Base-by-base conservation (phyloP, 2,113 vertebrate genomes). In the Cyphomyrus discorhynchus region DNA sequence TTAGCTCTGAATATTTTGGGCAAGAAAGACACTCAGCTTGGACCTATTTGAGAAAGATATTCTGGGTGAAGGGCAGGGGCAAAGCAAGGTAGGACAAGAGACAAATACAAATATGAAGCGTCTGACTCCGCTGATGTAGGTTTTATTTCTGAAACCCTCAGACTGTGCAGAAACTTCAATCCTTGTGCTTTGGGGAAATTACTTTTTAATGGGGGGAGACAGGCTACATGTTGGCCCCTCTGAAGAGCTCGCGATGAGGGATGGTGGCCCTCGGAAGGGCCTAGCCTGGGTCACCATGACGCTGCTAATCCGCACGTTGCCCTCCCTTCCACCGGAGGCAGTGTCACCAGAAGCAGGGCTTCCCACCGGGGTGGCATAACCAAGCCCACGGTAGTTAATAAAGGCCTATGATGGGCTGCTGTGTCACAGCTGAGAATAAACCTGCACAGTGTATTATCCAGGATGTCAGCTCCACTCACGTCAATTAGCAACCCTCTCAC, bases 371-470 rank as follows among this genome's bases (percentile, higher is more conserved):
- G 5, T 17, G 2, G 93, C 92, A 92, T 92, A 93, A 90, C 94
- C 90, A 92, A 94, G 92, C 93, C 89, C 94, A 93, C 91, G 93
- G 92, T 93, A 94, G 93, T 95, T 95, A 95, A 95, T 95, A 95
- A 96, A 95, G 93, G 92, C 92, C 95, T 94, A 95, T 95, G 94
- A 95, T 95, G 94, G 93, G 95, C 93, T 94, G 94, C 93, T 93
- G 92, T 89, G 94, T 94, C 94, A 93, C 94, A 94, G 94, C 94
- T 93, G 92, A 92, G 94, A 93, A 93, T 93, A 94, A 93, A 95
- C 93, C 95, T 94, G 94, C 93, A 94, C 89, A 82, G 94, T 93
- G 91, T 92, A 93, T 93, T 93, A 94, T 94, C 91, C 93, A 89
- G 94, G 93, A 95, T 92, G 95, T 96, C 95, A 95, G 88, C 93